Percentiles rank a stretch among this genome's conserved stretches.
These are phyloP conservation scores for Corydoras maculifer DNA, from an alignment of 2,113 vertebrate species.

Conservation along the genomic window DNA sequence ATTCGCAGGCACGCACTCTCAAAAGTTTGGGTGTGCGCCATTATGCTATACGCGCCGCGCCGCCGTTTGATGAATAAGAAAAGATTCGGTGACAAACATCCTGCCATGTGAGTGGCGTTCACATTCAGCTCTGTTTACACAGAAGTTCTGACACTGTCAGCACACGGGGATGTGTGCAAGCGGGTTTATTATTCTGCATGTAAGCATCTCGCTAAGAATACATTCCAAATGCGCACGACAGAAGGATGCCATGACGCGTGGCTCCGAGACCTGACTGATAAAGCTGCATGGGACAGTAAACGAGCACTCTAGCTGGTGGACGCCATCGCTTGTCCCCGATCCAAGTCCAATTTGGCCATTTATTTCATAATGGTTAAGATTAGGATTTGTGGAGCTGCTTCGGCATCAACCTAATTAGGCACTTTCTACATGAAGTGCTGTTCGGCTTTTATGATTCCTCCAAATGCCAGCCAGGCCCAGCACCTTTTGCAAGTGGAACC, in stretches of 20 bases:
- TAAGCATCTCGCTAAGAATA: constrained; percentile 36
- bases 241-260: constrained; percentile 50
- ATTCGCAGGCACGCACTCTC: neutral
- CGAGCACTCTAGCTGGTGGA: neutral
- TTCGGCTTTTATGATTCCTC: constrained; percentile 37
- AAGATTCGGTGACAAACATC: neutral
- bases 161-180: neutral
- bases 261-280: constrained; percentile 57
- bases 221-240: constrained; percentile 46
- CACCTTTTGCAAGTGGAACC: constrained; percentile 49
- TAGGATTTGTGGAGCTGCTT: constrained; percentile 19
- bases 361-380: constrained; percentile 32
- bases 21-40: constrained; percentile 2
- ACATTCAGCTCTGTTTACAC: neutral
- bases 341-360: constrained; percentile 15
- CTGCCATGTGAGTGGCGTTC: neutral
- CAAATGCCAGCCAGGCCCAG: neutral
- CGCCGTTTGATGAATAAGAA: neutral
- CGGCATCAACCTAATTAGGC: constrained; percentile 6
- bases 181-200: constrained; percentile 26
- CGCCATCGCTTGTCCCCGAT: constrained; percentile 9
- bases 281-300: constrained; percentile 27
- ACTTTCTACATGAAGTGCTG: constrained; percentile 21
- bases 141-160: neutral
- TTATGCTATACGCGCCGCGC: neutral